Conservation (phyloP, 2,888 invertebrate genomes). For the Plutella xylostella region DNA sequence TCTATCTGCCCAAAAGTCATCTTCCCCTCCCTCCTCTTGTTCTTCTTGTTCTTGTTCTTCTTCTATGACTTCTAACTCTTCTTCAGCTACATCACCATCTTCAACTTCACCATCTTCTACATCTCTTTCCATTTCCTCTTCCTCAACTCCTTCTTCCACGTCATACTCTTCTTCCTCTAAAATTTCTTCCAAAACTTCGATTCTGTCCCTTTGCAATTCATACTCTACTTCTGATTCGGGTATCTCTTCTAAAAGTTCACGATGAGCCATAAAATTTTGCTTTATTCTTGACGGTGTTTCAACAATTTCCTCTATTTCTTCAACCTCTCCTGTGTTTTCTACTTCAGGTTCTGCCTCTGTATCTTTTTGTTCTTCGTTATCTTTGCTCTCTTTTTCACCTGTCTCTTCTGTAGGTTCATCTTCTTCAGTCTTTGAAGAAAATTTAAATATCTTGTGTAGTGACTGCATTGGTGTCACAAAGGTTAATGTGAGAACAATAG, state of each 20-base stretch:
- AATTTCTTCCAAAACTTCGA: constrained; percentile 50
- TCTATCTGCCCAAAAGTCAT: constrained; percentile 43
- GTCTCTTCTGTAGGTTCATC: constrained; percentile 19
- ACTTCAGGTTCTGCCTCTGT: constrained; percentile 7
- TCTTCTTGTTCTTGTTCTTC: constrained; percentile 26
- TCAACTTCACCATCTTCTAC: constrained; percentile 13
- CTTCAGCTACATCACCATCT: constrained; percentile 29
- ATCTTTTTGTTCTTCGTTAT: constrained; percentile 18
- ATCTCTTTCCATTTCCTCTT: constrained; percentile 10
- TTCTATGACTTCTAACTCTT: constrained; percentile 45
- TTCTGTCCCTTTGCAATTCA: constrained; percentile 44
- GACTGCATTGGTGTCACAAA: constrained; percentile 76
- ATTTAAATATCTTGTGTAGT: constrained; percentile 39
- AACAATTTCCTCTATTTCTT: constrained; percentile 26
- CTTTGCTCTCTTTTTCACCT: constrained; percentile 15
- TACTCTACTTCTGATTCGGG: constrained; percentile 55
- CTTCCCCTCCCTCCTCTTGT: constrained; percentile 38
- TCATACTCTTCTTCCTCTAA: constrained; percentile 55
- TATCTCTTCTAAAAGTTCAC: constrained; percentile 58
- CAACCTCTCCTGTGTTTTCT: constrained; percentile 15
- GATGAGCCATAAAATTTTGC: constrained; percentile 45
- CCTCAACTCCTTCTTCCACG: constrained; percentile 14
- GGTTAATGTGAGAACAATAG: constrained; percentile 69
- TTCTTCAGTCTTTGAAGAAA: constrained; percentile 19
- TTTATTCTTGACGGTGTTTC: constrained; percentile 28